phyloP scores from a whole-genome alignment of 2,888 invertebrate species.

The Anarsia innoxiella region DNA sequence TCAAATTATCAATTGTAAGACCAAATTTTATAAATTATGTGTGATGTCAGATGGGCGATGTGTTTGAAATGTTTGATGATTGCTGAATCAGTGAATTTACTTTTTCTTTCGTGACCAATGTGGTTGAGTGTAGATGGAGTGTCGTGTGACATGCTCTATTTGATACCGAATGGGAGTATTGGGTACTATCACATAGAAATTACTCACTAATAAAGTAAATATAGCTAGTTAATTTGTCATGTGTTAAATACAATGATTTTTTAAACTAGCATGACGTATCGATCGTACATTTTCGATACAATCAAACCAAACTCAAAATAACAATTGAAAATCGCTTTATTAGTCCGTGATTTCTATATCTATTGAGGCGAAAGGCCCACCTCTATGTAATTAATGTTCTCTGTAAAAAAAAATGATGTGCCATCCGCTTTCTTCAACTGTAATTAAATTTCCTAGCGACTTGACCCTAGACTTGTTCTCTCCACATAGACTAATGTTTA shows the following conservation, averaged over 20 bases:
- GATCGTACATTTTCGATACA: too few relatives aligned
- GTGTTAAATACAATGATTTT: too few relatives aligned
- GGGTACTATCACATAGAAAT: slow-evolving; percentile 1
- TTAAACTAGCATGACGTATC: too few relatives aligned
- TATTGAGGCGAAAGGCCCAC: too few relatives aligned
- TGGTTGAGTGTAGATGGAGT: slow-evolving; percentile 31
- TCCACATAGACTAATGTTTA: slow-evolving; percentile 26
- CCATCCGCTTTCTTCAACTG: slow-evolving; percentile 64
- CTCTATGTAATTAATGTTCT: too few relatives aligned
- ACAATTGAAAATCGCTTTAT: too few relatives aligned
- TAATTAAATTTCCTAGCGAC: slow-evolving; percentile 47
- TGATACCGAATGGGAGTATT: slow-evolving; percentile 39
- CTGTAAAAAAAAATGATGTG: slow-evolving; percentile 60
- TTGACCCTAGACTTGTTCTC: slow-evolving; percentile 25
- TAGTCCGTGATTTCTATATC: too few relatives aligned
- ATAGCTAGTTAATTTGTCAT: too few relatives aligned
- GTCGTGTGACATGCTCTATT: slow-evolving; percentile 28
- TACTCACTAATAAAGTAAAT: too few relatives aligned
- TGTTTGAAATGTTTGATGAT: slow-evolving; percentile 18
- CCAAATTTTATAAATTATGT: slow-evolving; percentile 48
- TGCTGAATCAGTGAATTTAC: slow-evolving; percentile 18
- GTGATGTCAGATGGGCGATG: slow-evolving; percentile 19
- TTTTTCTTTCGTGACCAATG: slow-evolving; percentile 38
- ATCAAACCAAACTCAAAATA: too few relatives aligned
- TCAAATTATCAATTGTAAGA: slow-evolving; percentile 52